These are phyloP conservation scores for Artibeus jamaicensis DNA, from an alignment of 2,797 vertebrate genomes.

Conservation along the genomic window DNA sequence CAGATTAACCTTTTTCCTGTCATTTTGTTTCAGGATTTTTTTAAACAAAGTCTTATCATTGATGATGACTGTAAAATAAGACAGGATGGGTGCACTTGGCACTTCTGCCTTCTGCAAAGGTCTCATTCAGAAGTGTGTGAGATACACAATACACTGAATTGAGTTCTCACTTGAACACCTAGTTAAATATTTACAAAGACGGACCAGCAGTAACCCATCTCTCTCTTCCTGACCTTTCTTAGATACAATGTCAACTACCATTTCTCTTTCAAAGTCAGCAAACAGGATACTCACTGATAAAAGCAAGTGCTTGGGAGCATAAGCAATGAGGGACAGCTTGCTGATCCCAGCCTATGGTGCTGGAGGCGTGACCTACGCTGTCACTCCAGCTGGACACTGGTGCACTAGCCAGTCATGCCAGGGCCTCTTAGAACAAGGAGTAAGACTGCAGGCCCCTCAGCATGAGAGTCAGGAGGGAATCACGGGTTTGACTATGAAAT, in stretches of 20 bases:
- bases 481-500: neutral
- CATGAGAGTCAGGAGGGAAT: neutral
- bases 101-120: neutral
- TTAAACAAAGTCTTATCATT: neutral
- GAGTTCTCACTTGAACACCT: neutral
- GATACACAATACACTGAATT: neutral
- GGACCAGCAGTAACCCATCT: neutral
- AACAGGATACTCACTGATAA: neutral
- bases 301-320: neutral
- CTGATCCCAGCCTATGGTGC: neutral
- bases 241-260: neutral
- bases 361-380: neutral
- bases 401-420: neutral
- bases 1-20: neutral
- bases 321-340: neutral
- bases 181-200: neutral
- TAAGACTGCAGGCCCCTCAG: neutral
- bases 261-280: neutral
- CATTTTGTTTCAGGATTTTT: neutral
- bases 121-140: neutral
- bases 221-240: neutral
- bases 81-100: neutral
- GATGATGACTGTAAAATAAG: neutral
- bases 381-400: neutral
- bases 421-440: neutral